Percentiles rank a stretch among this genome's conserved stretches.
Evolutionary conservation across 2,113 vertebrate genomes (phyloP).

Genomic region (Embiotoca jacksoni): DNA sequence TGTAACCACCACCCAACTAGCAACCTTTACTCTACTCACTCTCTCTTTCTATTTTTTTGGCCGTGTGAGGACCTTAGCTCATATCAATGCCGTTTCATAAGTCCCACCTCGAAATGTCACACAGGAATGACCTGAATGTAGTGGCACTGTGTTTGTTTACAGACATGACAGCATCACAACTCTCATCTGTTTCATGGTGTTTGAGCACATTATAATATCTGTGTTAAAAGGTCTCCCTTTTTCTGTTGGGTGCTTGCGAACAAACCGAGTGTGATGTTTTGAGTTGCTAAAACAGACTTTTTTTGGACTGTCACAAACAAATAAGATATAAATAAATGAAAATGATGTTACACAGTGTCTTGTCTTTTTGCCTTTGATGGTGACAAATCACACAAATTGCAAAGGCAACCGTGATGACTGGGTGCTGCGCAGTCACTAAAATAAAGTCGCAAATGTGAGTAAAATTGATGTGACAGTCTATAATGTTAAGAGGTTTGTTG

Average conservation of each 20-base stretch:
- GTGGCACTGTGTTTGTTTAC: constrained; percentile 47
- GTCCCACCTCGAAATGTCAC: constrained; percentile 57
- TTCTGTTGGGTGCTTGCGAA: constrained; percentile 26
- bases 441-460: constrained; percentile 43
- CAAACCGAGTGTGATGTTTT: constrained; percentile 17
- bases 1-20: neutral
- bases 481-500: constrained; percentile 74
- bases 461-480: constrained; percentile 52
- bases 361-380: constrained; percentile 41
- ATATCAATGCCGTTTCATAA: constrained; percentile 12
- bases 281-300: neutral
- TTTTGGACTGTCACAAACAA: constrained; percentile 27
- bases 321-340: constrained; percentile 43
- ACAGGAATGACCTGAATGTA: constrained; percentile 46
- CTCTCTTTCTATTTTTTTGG: constrained; percentile 19
- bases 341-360: constrained; percentile 17
- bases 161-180: constrained; percentile 47
- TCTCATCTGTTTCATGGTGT: constrained; percentile 57
- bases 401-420: constrained; percentile 20
- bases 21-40: neutral
- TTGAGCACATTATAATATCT: constrained; percentile 53
- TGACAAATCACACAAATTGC: constrained; percentile 53
- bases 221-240: constrained; percentile 54
- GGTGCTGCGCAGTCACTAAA: constrained; percentile 28
- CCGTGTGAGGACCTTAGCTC: constrained; percentile 10